Evolutionary conservation across 1,140 invertebrate species (phyloP).

Genomic region (Cherax destructor): DNA sequence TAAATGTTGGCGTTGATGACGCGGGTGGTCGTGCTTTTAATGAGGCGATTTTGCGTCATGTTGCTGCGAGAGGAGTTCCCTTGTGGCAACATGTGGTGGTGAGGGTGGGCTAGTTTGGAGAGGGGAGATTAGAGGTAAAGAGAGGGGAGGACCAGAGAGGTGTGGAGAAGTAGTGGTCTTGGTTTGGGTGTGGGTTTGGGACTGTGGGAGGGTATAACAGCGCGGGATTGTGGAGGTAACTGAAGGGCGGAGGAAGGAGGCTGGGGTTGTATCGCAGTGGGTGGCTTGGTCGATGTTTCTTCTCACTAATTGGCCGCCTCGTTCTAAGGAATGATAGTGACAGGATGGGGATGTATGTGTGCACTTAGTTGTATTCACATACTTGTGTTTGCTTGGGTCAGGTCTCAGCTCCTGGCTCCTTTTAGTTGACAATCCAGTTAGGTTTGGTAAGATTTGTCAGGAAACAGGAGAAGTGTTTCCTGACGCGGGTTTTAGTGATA

Average conservation of each 20-base stretch:
- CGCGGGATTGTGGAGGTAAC: background rate
- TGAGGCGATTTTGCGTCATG: background rate
- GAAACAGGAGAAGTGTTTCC: too few species aligned
- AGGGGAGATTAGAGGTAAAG: background rate
- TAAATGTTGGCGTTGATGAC: background rate
- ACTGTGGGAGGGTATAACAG: background rate
- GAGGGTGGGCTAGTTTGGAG: background rate
- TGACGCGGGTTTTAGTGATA: too few species aligned
- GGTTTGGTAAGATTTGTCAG: too few species aligned
- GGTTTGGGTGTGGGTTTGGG: too few species aligned
- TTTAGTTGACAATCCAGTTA: too few species aligned
- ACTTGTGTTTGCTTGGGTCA: background rate
- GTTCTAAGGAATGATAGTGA: conserved; percentile 44
- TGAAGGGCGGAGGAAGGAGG: background rate
- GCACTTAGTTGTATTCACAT: background rate
- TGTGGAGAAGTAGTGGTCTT: background rate
- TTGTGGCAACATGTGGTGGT: background rate
- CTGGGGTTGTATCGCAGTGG: conserved; percentile 9
- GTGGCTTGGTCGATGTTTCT: conserved; percentile 47
- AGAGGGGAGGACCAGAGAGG: background rate
- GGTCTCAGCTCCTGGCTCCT: too few species aligned
- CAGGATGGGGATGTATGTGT: background rate
- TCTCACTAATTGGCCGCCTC: conserved; percentile 45
- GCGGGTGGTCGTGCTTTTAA: background rate
- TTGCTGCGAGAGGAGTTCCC: background rate